A percentile compares a stretch with the other conserved stretches of the same genome.
Evolutionary conservation across 1,140 invertebrate genomes (phyloP).

Genomic region (Leptinotarsa lineolata): DNA sequence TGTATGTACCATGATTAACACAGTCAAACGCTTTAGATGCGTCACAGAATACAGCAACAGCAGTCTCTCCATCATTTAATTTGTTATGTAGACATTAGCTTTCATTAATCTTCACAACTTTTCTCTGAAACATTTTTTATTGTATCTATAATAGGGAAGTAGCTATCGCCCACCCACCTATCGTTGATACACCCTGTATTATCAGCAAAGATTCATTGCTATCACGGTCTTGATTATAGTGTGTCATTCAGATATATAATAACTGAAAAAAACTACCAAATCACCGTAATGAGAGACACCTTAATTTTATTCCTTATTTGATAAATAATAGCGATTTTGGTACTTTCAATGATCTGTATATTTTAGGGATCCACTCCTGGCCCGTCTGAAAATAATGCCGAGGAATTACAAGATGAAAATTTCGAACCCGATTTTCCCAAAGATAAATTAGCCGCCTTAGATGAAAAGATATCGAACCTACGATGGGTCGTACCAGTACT

Average conservation of each 20-base stretch:
- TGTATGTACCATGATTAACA: no score
- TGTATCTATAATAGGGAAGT: neutral
- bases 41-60: no score
- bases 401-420: conserved; percentile 58
- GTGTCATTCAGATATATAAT: no score
- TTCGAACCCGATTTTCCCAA: conserved; percentile 81
- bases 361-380: conserved; percentile 47
- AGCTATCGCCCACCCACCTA: neutral
- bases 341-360: conserved; percentile 6
- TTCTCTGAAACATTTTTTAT: neutral
- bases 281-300: no score
- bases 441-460: conserved; percentile 81
- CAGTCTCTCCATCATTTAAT: no score
- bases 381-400: conserved; percentile 56
- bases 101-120: no score
- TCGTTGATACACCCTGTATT: neutral
- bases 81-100: no score
- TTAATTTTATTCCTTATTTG: no score
- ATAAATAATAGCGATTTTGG: neutral
- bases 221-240: no score
- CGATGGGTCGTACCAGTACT: conserved; percentile 97
- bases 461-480: conserved; percentile 93
- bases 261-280: no score
- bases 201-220: neutral
- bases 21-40: no score